Percentiles rank a stretch among this genome's conserved stretches.
Conservation (phyloP, 2,113 vertebrate genomes). For the Eurystomus gularis region DNA sequence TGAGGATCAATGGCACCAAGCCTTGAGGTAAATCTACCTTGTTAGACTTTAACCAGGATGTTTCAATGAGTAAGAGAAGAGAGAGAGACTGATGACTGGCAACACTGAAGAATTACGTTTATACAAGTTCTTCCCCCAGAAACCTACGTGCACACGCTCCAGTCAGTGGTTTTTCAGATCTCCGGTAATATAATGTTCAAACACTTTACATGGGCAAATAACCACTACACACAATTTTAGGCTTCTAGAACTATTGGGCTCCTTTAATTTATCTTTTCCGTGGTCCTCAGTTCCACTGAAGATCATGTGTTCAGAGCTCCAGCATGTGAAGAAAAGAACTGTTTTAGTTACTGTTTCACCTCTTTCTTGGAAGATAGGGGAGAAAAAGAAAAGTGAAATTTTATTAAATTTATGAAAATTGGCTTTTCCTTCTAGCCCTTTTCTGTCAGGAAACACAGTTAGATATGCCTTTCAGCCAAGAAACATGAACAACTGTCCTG, state of each 20-base stretch:
- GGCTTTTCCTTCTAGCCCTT: background rate
- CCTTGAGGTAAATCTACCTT: background rate
- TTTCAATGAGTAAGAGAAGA: background rate
- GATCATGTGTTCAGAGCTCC: fast-evolving
- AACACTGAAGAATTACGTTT: background rate
- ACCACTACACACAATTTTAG: background rate
- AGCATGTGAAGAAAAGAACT: too few species aligned
- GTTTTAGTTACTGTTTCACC: background rate
- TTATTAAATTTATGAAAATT: background rate
- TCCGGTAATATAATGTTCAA: background rate
- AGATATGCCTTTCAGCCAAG: background rate
- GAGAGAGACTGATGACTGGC: background rate
- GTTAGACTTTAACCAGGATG: background rate
- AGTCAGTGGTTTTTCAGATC: background rate
- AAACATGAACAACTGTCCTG: background rate
- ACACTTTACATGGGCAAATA: background rate
- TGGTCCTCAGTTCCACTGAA: background rate
- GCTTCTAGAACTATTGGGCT: background rate
- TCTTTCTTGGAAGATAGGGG: background rate
- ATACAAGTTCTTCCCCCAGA: background rate
- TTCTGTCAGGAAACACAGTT: background rate
- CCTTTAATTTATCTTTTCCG: background rate
- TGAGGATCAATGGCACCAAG: background rate
- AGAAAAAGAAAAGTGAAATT: background rate
- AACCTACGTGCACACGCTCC: background rate